phyloP scores from a whole-genome alignment of 2,113 vertebrate species.

The Potamarius usumacintae region DNA sequence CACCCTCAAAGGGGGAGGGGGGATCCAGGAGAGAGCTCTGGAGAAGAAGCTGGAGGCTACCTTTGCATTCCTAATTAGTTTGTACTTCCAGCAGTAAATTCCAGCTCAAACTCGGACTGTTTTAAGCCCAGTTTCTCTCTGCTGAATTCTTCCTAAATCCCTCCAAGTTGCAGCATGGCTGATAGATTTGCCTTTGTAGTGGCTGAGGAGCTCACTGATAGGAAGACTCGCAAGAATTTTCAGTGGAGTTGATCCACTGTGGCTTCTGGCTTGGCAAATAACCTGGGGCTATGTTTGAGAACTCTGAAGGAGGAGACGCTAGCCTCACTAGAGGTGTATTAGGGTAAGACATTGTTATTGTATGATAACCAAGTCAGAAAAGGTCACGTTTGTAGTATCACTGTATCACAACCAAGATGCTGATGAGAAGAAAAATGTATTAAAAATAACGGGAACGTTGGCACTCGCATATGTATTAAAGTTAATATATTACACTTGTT shows the following conservation, averaged over 20 bases:
- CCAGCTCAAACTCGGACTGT: constrained; percentile 21
- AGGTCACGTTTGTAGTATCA: not conserved
- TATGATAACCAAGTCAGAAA: not conserved
- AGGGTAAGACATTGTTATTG: not conserved
- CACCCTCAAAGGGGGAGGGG: not conserved
- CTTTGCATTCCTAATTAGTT: constrained; percentile 56
- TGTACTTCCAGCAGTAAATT: constrained; percentile 36
- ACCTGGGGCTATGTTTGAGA: constrained; percentile 32
- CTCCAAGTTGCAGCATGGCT: constrained; percentile 25
- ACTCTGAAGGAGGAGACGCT: constrained; percentile 19
- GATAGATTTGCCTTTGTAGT: constrained; percentile 49
- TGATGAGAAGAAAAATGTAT: not conserved
- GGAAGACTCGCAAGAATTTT: constrained; percentile 14
- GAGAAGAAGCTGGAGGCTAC: constrained; percentile 50
- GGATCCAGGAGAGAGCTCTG: constrained; percentile 38
- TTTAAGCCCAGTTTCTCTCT: constrained; percentile 37
- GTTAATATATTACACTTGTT: not conserved
- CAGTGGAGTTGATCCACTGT: constrained; percentile 11
- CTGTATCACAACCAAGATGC: not conserved
- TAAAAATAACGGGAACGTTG: not conserved
- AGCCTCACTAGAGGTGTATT: not conserved
- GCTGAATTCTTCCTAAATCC: constrained; percentile 28
- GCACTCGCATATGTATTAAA: not conserved
- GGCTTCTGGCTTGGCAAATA: constrained; percentile 39
- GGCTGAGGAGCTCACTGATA: constrained; percentile 22